Evolutionary conservation across 2,888 invertebrate species (phyloP).

Genomic region (Carpatolechia fugitivella): DNA sequence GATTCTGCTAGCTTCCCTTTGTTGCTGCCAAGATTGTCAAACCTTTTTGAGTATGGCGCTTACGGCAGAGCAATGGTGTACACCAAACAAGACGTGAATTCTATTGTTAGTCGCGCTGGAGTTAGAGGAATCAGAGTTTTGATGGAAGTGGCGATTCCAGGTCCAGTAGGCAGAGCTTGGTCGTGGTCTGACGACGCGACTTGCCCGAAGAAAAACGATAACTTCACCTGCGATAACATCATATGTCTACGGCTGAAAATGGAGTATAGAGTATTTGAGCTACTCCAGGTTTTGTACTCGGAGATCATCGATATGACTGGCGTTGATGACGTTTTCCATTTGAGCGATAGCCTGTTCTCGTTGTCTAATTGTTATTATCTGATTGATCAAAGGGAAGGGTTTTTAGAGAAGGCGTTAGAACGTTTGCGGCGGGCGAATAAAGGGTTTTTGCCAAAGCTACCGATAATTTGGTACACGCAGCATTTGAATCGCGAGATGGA

Average conservation of each 20-base stretch:
- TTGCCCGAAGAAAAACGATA: slow-evolving; percentile 41
- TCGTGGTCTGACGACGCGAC: slow-evolving; percentile 84
- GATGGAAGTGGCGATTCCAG: slow-evolving; percentile 92
- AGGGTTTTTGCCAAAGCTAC: slow-evolving; percentile 74
- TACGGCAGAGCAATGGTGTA: slow-evolving; percentile 87
- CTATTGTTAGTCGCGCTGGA: slow-evolving; percentile 86
- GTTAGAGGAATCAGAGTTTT: slow-evolving; percentile 89
- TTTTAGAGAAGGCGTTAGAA: slow-evolving; percentile 81
- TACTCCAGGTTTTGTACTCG: slow-evolving; percentile 84
- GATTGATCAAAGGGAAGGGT: slow-evolving; percentile 85
- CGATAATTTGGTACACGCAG: slow-evolving; percentile 84
- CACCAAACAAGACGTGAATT: slow-evolving; percentile 82
- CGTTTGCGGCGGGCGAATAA: slow-evolving; percentile 79
- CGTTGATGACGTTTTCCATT: slow-evolving; percentile 86
- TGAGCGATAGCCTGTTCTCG: slow-evolving; percentile 88
- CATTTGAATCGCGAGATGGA: slow-evolving; percentile 76
- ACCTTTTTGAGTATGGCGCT: slow-evolving; percentile 88
- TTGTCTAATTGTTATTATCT: slow-evolving; percentile 83
- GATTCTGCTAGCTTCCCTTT: slow-evolving; percentile 95
- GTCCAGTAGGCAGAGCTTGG: slow-evolving; percentile 91
- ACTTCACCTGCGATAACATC: slow-evolving; percentile 81
- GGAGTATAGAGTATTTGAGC: slow-evolving; percentile 83
- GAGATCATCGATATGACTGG: slow-evolving; percentile 85
- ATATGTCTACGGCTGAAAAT: slow-evolving; percentile 88
- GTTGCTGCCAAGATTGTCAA: slow-evolving; percentile 83